Conservation (phyloP, 2,797 vertebrate genomes). For the Columba guinea region DNA sequence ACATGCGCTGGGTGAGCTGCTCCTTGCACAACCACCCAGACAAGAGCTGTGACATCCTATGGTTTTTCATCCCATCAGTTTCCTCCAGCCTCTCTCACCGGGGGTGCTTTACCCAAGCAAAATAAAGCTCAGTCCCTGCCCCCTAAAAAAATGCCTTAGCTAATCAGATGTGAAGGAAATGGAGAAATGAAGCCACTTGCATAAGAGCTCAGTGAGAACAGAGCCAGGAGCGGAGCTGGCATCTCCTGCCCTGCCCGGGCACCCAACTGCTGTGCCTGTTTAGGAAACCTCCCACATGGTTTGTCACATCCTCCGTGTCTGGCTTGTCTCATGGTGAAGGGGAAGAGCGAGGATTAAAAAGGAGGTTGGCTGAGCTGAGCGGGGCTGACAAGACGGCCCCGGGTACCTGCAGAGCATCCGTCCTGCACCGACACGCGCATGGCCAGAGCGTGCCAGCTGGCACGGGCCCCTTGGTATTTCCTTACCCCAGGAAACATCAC, state of each 20-base stretch:
- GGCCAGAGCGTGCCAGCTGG: rapidly evolving
- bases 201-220: neutral
- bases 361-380: neutral
- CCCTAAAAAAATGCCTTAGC: neutral
- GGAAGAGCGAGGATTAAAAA: rapidly evolving
- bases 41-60: rapidly evolving
- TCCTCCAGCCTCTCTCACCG: neutral
- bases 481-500: neutral
- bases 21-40: neutral
- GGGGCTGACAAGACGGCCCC: neutral
- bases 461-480: neutral
- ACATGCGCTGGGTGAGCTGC: rapidly evolving
- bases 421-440: neutral
- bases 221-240: neutral
- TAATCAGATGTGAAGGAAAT: neutral
- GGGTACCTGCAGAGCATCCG: neutral
- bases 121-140: neutral
- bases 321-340: neutral
- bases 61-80: neutral
- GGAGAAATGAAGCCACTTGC: neutral
- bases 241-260: neutral
- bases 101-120: neutral
- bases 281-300: neutral
- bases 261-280: rapidly evolving
- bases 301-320: neutral